These are phyloP conservation scores for Notechis scutatus DNA, from an alignment of 2,113 vertebrate species.

Conservation along the genomic window DNA sequence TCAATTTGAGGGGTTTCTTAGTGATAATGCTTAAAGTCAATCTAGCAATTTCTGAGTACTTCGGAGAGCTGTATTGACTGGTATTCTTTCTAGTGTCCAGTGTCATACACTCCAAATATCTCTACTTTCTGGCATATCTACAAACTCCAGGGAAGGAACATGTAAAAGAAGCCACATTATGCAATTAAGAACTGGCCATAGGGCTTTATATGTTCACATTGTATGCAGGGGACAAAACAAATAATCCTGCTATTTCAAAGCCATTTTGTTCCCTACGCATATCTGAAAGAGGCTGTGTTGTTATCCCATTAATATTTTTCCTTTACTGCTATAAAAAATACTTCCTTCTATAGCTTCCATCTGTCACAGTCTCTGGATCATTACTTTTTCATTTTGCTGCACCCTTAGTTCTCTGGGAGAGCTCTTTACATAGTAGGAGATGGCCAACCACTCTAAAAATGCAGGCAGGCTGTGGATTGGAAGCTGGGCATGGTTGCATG, in stretches of 20 bases:
- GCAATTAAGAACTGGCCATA: not conserved
- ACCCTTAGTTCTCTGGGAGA: not conserved
- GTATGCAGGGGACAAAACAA: not conserved
- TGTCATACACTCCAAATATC: not conserved
- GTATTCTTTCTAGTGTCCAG: not conserved
- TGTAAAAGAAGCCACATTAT: not conserved
- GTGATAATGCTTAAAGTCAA: not conserved
- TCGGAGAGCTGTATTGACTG: too few species aligned
- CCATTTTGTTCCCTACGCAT: not conserved
- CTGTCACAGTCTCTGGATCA: not conserved
- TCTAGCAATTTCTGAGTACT: not conserved
- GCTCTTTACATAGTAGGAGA: not conserved
- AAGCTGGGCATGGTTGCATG: slow-evolving; percentile 8
- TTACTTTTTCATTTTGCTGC: not conserved
- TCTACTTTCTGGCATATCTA: not conserved
- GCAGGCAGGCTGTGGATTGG: slow-evolving; percentile 11
- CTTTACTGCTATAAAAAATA: not conserved
- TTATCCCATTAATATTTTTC: not conserved
- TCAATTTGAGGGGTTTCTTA: not conserved
- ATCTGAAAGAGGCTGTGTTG: not conserved
- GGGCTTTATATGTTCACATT: not conserved
- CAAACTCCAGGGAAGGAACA: not conserved
- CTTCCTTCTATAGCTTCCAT: not conserved
- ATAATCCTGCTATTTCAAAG: too few species aligned
- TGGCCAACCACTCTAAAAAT: slow-evolving; percentile 16